These are phyloP conservation scores for Diplodus puntazzo DNA, from an alignment of 2,797 vertebrate genomes.

Conservation along the genomic window DNA sequence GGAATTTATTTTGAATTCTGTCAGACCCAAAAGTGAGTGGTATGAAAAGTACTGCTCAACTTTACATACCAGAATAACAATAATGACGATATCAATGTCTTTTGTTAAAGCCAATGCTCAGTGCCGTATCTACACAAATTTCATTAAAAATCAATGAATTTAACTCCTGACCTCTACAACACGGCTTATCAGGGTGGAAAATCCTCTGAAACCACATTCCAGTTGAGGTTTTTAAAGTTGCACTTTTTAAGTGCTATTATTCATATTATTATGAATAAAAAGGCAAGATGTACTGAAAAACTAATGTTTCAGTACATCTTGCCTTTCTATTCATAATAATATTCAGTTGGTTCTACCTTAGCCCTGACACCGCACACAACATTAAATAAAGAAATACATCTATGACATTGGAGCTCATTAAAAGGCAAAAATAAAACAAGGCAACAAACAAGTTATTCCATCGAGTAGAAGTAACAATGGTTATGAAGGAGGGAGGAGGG, in stretches of 20 bases:
- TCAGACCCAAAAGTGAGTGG: slow-evolving; percentile 28
- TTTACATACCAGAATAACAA: slow-evolving; percentile 5
- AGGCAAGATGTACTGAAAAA: no score
- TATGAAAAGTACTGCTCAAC: slow-evolving; percentile 23
- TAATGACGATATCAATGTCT: slow-evolving; percentile 23
- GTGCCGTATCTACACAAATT: not conserved
- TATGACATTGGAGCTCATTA: not conserved
- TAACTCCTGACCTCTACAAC: not conserved
- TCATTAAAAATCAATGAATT: not conserved
- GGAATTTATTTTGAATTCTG: slow-evolving; percentile 48
- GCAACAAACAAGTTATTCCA: slow-evolving; percentile 4
- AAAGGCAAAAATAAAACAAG: not conserved
- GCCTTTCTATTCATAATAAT: not conserved
- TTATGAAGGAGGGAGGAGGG: not conserved
- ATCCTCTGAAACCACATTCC: not conserved
- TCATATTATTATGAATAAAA: no score
- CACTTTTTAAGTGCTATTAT: no score
- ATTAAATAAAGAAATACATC: not conserved
- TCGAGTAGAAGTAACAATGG: not conserved
- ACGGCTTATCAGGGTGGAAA: not conserved
- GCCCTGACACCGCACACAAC: not conserved
- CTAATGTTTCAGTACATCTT: not conserved
- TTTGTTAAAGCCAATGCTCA: slow-evolving; percentile 9
- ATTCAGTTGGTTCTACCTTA: not conserved
- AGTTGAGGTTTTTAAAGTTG: not conserved